Conservation (phyloP, 2,113 vertebrate genomes). For the Aramus guarauna region DNA sequence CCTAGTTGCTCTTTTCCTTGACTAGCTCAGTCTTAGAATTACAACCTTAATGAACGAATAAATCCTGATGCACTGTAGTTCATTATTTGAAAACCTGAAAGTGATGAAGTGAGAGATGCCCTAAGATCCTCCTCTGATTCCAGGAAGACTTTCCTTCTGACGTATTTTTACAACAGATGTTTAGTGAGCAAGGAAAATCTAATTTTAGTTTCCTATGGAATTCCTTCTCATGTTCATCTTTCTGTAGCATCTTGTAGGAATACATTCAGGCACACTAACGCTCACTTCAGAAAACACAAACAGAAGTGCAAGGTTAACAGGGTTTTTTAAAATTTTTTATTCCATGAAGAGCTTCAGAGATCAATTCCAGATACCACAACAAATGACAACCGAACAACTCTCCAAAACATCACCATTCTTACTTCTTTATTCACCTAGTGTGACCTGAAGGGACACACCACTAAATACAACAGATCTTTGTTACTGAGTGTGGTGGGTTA, state of each 20-base stretch:
- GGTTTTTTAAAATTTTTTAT: not conserved
- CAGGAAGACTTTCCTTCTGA: not conserved
- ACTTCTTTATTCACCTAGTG: not conserved
- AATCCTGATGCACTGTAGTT: not conserved
- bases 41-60: not conserved
- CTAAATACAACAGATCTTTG: not conserved
- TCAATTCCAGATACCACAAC: not conserved
- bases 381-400: not conserved
- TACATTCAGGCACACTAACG: not conserved
- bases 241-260: not conserved
- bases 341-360: rapidly evolving
- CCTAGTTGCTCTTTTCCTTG: not conserved
- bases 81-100: not conserved
- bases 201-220: not conserved
- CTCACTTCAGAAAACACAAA: not conserved
- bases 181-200: not conserved
- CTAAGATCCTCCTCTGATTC: not conserved
- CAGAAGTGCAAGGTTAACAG: not conserved
- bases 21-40: not conserved
- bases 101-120: not conserved
- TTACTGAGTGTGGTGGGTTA: too few relatives aligned
- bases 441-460: not conserved
- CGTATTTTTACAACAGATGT: not conserved
- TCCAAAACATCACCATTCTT: not conserved
- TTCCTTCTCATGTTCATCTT: not conserved